phyloP scores from a whole-genome alignment of 2,113 vertebrate species.

The Aspidoscelis tigris region DNA sequence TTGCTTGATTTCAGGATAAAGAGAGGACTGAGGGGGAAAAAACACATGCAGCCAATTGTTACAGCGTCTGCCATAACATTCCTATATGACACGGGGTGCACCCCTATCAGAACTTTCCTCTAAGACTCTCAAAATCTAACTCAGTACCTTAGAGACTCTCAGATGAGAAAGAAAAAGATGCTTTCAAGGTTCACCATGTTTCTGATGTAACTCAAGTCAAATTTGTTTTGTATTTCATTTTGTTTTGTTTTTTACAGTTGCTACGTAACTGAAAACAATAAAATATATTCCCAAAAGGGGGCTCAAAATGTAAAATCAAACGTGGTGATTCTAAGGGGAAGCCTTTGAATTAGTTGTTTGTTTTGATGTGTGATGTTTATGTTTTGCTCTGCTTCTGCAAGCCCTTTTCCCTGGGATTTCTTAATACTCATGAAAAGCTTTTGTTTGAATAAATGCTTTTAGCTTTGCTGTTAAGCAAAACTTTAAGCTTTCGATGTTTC shows the following conservation, averaged over 20 bases:
- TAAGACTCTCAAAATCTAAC: conserved; percentile 65
- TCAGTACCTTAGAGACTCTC: conserved; percentile 70
- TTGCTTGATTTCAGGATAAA: conserved; percentile 70
- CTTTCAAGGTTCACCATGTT: conserved; percentile 68
- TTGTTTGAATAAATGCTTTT: conserved; percentile 62
- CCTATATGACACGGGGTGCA: conserved; percentile 29
- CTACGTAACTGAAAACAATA: conserved; percentile 71
- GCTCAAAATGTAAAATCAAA: conserved; percentile 50
- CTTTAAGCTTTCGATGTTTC: conserved; percentile 60
- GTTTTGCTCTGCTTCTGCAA: conserved; percentile 66
- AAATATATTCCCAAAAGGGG: conserved; percentile 62
- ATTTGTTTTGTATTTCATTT: conserved; percentile 72
- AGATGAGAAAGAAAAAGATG: conserved; percentile 56
- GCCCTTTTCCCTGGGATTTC: conserved; percentile 39
- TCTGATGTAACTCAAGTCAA: conserved; percentile 65
- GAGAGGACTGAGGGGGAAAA: conserved; percentile 70
- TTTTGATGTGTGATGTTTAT: conserved; percentile 73
- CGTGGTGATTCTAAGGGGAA: conserved; percentile 53
- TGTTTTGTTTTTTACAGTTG: conserved; percentile 70
- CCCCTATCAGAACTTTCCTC: conserved; percentile 55
- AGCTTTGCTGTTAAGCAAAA: conserved; percentile 72
- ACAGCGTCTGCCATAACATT: conserved; percentile 64
- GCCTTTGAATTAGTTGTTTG: conserved; percentile 69
- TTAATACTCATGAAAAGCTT: conserved; percentile 38
- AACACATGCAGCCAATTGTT: conserved; percentile 62